Percentiles rank a stretch among this genome's conserved stretches.
Evolutionary conservation across 2,888 invertebrate genomes (phyloP).

Genomic region (Gisinianus flammeolus): DNA sequence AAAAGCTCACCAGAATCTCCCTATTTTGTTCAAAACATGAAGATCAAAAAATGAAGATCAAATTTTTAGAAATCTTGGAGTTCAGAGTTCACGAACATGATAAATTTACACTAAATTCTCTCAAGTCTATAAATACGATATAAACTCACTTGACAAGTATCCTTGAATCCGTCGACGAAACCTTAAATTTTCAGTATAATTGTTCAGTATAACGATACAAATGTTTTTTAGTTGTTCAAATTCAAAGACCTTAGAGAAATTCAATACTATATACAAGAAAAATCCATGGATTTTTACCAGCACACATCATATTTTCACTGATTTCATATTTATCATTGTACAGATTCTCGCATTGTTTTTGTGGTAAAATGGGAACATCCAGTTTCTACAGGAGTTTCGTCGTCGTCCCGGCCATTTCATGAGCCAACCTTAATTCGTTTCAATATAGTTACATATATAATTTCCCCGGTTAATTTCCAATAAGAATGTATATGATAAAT

Average conservation of each 20-base stretch:
- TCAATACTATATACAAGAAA: no score
- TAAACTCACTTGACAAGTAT: constrained; percentile 17
- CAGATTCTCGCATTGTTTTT: background rate
- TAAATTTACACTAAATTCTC: no score
- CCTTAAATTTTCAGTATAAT: constrained; percentile 9
- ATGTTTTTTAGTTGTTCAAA: background rate
- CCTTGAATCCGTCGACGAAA: background rate
- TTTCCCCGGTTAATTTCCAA: no score
- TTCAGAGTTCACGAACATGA: no score
- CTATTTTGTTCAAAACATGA: no score
- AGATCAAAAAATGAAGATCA: no score
- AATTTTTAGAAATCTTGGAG: no score
- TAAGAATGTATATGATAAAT: no score
- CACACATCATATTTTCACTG: background rate
- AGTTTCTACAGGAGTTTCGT: constrained; percentile 17
- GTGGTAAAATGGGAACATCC: background rate
- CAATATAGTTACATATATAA: no score
- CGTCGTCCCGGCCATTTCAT: background rate
- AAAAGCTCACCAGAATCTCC: constrained; percentile 24
- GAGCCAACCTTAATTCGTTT: no score
- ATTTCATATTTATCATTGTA: background rate
- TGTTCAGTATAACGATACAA: no score
- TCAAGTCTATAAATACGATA: background rate
- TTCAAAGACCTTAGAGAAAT: background rate
- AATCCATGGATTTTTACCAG: no score